A percentile compares a stretch with the other conserved stretches of the same genome.
These are phyloP conservation scores for Apodemia hepburni DNA, from an alignment of 2,888 invertebrate genomes.

Conservation along the genomic window DNA sequence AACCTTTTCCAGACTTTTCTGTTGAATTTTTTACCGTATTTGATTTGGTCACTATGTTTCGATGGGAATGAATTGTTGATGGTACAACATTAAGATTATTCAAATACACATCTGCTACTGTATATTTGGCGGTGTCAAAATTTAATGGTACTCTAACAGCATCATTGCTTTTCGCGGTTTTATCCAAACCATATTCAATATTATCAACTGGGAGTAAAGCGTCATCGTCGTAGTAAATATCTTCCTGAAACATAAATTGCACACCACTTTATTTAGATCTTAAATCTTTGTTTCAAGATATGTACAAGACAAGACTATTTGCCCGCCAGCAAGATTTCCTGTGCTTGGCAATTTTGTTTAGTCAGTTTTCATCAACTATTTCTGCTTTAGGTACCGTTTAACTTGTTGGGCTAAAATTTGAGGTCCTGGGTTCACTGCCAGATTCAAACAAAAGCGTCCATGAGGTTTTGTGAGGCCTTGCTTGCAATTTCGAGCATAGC, in stretches of 20 bases:
- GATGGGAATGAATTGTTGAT: background rate
- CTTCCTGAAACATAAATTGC: constrained; percentile 25
- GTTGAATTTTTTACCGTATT: constrained; percentile 15
- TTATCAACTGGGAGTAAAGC: constrained; percentile 25
- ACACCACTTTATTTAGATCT: background rate
- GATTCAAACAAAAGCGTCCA: too few species aligned
- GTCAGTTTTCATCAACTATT: too few species aligned
- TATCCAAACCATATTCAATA: constrained; percentile 35
- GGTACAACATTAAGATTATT: background rate
- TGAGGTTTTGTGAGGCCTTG: too few species aligned
- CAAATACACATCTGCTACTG: background rate
- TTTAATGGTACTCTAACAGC: background rate
- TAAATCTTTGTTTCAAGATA: too few species aligned
- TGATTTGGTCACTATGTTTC: background rate
- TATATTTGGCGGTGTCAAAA: background rate
- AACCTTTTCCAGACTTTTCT: constrained; percentile 36
- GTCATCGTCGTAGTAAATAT: constrained; percentile 27
- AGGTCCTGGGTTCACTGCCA: too few species aligned
- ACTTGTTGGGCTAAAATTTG: too few species aligned
- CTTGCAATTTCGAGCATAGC: too few species aligned
- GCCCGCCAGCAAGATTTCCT: too few species aligned
- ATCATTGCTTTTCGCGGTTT: constrained; percentile 18
- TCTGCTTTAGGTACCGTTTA: too few species aligned
- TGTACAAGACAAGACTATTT: too few species aligned
- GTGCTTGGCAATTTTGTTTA: background rate